Base-by-base conservation (phyloP, 2,888 invertebrate species). In the Erpobdella octoculata region DNA sequence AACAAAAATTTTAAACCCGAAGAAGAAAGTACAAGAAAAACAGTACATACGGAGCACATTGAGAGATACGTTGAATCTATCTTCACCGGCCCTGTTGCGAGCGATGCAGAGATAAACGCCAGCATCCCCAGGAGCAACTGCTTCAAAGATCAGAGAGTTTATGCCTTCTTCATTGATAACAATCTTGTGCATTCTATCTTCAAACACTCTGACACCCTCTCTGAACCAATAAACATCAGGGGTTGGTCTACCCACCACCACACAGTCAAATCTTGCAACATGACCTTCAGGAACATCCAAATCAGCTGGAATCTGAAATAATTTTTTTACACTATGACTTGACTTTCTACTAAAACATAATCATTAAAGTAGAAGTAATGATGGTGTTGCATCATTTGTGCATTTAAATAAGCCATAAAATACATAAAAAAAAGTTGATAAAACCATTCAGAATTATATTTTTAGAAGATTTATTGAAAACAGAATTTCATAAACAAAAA, bases 121-220 rank as follows among this genome's bases (percentile, higher is more conserved):
- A 78, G 90, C 89, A 85, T 98, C 96, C 78, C 87, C 85, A 76
- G 91, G 88, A 77, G 87, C 88, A 73, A 92, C 91, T 81, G 90
- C 90, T 78, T 93, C 92, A 83, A 97, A 93, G 90, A 96, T 93
- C 78, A 97, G 88, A 59, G 96, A 93, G 84, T 95, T 92, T 84
- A 92, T 92, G 77, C 96, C 96, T 74, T 92, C 91, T 86, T 96
- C 96, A 85, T 96, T 96, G 75, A 96, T 93, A 80, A 96, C 88
- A 74, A 81, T 80, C 80, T 83, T 83, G 77, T 83, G 83, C 79
- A 91, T 91, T 81, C 89, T 88, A 86, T 95, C 94, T 84, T 94
- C 92, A 79, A 88, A 87, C 73, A 96, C 90, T 76, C 88, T 85
- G 64, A 86, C 75, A 53, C 89, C 91, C 79, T 94, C 89, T 80